Base-by-base conservation (phyloP, 2,888 invertebrate genomes). In the Vannuccia rotundouncinata region DNA sequence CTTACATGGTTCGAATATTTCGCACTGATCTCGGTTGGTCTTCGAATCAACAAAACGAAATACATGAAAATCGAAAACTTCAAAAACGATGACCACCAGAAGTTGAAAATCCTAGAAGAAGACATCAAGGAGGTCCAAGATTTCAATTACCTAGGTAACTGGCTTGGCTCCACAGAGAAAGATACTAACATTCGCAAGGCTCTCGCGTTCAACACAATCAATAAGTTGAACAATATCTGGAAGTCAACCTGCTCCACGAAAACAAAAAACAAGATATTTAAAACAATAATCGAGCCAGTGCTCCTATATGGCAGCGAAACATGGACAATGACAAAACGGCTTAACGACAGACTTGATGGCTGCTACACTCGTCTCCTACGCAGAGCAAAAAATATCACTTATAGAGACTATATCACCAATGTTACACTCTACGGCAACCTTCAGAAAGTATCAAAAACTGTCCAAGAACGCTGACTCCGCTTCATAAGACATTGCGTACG, bases 21-120 rank as follows among this genome's bases (percentile, higher is more conserved):
- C 25, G n/a, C n/a, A n/a, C 2, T 22, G 2, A 5, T 66, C 22
- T 66, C 66, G 5, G 66, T 66, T 66, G 66, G 66, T 66, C 66
- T 66, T 22, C 66, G 25, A n/a, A 66, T 66, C 25, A 66, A 66
- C 66, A 66, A 66, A 66, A 66, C 66, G 25, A 22, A 66, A 66
- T 66, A 66, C 22, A 66, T 66, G 22, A 66, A 66, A 66, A 66
- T 66, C 25, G 66, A 27, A 66, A 66, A 66, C 66, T 13, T 66
- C 25, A 22, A 66, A 22, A 66, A 66, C 66, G 66, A 66, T 22
- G 66, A 66, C 22, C 66, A 66, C 22, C 25, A 22, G 66, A 66
- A 45, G 66, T 66, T 66, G 25, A 66, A 66, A 66, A 5, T 66
- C 25, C 66, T 66, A 66, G 66, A 66, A 66, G 66, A 27, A 13